phyloP scores from a whole-genome alignment of 2,888 invertebrate genomes.

The Tridacna crocea region DNA sequence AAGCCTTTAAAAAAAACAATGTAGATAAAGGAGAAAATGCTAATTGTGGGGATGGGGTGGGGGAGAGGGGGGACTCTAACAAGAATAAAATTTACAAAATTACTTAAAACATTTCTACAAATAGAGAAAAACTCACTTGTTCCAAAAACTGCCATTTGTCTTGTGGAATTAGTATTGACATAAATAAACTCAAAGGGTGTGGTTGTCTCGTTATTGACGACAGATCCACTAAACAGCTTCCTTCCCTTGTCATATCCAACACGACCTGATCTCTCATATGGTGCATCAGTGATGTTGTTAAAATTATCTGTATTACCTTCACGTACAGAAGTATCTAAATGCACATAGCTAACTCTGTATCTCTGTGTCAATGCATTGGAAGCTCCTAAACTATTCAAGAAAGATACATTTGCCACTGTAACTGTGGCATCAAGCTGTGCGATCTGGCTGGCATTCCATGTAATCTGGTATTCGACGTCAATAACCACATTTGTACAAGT shows the following conservation, averaged over 20 bases:
- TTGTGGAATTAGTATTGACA: constrained; percentile 67
- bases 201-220: constrained; percentile 59
- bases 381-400: constrained; percentile 32
- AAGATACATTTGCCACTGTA: constrained; percentile 69
- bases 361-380: constrained; percentile 70
- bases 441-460: constrained; percentile 74
- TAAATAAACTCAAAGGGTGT: constrained; percentile 56
- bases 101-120: no score
- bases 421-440: constrained; percentile 73
- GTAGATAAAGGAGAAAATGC: no score
- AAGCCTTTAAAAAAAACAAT: no score
- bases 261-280: constrained; percentile 73
- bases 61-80: no score
- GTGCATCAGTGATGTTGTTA: constrained; percentile 49
- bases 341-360: constrained; percentile 69
- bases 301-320: constrained; percentile 65
- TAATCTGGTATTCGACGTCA: constrained; percentile 77
- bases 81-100: no score
- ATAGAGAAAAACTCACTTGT: constrained; percentile 64
- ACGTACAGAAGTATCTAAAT: constrained; percentile 55
- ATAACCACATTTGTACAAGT: constrained; percentile 77
- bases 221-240: constrained; percentile 73
- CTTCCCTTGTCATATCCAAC: constrained; percentile 75
- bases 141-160: constrained; percentile 75
- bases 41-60: no score